A percentile compares a stretch with the other conserved stretches of the same genome.
phyloP scores from a whole-genome alignment of 2,797 vertebrate species.

The Oreonectes daqikongensis region DNA sequence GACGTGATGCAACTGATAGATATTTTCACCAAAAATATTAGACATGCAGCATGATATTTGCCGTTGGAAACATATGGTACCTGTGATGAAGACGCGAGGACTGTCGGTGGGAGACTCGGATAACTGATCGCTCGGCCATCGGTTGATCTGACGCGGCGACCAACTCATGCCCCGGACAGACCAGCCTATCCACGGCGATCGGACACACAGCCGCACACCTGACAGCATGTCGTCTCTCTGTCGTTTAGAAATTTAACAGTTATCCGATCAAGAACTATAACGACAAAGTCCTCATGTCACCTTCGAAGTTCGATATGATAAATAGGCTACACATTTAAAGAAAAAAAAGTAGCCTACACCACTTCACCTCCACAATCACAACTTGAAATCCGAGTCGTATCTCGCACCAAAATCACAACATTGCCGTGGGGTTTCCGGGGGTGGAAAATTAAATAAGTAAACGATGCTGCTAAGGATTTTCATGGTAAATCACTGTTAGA shows the following conservation, averaged over 20 bases:
- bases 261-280: not conserved
- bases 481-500: conserved; percentile 60
- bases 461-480: conserved; percentile 47
- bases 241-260: conserved; percentile 21
- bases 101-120: conserved; percentile 45
- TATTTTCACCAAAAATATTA: conserved; percentile 6
- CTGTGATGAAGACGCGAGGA: conserved; percentile 77
- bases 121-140: conserved; percentile 65
- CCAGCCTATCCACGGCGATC: conserved; percentile 56
- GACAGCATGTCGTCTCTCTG: conserved; percentile 66
- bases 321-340: not conserved
- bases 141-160: conserved; percentile 68
- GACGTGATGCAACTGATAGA: conserved; percentile 18
- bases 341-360: not conserved
- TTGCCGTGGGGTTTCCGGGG: conserved; percentile 39
- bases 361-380: conserved; percentile 19
- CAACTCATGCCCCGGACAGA: conserved; percentile 58
- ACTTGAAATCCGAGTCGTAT: conserved; percentile 31
- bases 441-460: conserved; percentile 41
- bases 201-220: conserved; percentile 57
- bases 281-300: not conserved
- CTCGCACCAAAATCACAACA: conserved; percentile 38
- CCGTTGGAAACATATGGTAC: conserved; percentile 50
- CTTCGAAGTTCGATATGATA: not conserved
- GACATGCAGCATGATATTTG: not conserved